Evolutionary conservation across 2,888 invertebrate species (phyloP).

Genomic region (Drosophila vallismaia): DNA sequence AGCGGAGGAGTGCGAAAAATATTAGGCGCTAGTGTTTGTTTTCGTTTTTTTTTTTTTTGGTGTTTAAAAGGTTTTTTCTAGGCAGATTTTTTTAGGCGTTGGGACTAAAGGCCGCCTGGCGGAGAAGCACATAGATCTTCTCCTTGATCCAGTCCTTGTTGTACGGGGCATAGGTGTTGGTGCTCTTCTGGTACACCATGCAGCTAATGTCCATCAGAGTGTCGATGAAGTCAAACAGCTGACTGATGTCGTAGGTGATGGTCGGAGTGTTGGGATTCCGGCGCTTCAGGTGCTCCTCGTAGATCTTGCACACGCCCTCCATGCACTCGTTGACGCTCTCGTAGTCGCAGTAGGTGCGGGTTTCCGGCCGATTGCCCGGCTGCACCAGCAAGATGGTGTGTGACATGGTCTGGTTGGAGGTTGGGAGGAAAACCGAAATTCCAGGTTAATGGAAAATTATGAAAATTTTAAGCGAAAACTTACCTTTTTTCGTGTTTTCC

Average conservation of each 20-base stretch:
- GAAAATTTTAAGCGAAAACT: not conserved
- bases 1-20: not conserved
- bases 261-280: conserved; percentile 97
- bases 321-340: conserved; percentile 99
- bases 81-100: conserved; percentile 49
- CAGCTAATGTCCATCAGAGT: conserved; percentile 97
- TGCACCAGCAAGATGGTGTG: conserved; percentile 98
- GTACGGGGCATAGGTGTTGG: conserved; percentile 98
- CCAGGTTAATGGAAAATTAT: too few species aligned
- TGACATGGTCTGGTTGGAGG: conserved; percentile 85
- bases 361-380: conserved; percentile 96
- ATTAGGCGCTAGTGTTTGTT: not conserved
- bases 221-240: conserved; percentile 99
- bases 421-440: not conserved
- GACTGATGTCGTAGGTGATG: conserved; percentile 99
- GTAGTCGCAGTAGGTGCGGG: conserved; percentile 98
- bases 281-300: conserved; percentile 98
- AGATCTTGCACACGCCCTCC: conserved; percentile 99
- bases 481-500: conserved; percentile 1
- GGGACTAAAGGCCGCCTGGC: conserved; percentile 91
- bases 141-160: conserved; percentile 99
- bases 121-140: conserved; percentile 96
- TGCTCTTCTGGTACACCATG: conserved; percentile 97
- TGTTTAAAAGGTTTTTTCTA: too few species aligned
- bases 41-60: not conserved